Percentiles rank a stretch among this genome's conserved stretches.
phyloP scores from a whole-genome alignment of 2,113 vertebrate genomes.

The Nycticryphes semicollaris region DNA sequence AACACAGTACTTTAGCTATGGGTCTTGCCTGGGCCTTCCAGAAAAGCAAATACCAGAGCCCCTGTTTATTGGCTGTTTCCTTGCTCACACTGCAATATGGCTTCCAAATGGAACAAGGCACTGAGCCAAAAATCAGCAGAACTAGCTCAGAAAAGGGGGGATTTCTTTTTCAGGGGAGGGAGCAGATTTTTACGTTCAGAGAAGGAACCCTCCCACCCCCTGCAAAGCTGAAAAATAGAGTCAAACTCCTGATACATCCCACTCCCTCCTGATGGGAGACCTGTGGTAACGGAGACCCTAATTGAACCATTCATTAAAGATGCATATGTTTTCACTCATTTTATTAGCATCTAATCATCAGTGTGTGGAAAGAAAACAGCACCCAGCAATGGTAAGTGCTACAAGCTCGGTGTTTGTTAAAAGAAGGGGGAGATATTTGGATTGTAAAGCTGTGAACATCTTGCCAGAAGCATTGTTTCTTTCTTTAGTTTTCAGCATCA shows the following conservation, averaged over 20 bases:
- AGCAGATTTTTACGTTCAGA: neutral
- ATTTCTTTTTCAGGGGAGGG: neutral
- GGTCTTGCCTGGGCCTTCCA: constrained; percentile 8
- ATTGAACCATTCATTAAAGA: neutral
- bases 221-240: neutral
- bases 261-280: neutral
- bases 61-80: constrained; percentile 36
- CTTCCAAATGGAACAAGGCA: constrained; percentile 36
- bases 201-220: neutral
- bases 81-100: constrained; percentile 25
- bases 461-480: neutral
- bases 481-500: neutral
- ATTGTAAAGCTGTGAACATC: neutral
- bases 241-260: neutral
- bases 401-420: neutral
- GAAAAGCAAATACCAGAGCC: constrained; percentile 29
- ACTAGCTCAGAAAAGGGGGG: neutral
- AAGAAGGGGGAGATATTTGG: neutral
- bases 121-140: constrained; percentile 16
- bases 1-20: neutral
- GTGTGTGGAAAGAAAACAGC: neutral
- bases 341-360: constrained; percentile 27
- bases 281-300: neutral
- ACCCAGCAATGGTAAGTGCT: neutral
- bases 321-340: neutral